Evolutionary conservation across 2,888 invertebrate species (phyloP).

Genomic region (Allygus modestus): DNA sequence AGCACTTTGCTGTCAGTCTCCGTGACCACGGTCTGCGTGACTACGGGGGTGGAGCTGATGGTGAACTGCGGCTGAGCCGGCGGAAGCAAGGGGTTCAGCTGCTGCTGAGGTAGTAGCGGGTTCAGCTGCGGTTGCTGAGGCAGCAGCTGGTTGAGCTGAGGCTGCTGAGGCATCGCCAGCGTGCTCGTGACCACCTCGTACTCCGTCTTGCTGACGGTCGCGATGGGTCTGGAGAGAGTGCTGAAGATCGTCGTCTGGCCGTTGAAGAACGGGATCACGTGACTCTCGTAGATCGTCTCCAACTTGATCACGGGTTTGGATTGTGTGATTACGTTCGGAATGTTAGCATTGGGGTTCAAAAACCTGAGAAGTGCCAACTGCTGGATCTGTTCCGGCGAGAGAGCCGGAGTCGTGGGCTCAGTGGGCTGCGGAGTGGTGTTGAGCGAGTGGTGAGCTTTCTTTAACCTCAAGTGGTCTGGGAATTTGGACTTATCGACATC

Average conservation of each 20-base stretch:
- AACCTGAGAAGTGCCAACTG: constrained; percentile 85
- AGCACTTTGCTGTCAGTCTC: constrained; percentile 88
- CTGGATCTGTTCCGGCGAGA: constrained; percentile 84
- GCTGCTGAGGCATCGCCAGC: constrained; percentile 78
- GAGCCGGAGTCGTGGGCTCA: constrained; percentile 76
- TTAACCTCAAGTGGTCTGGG: constrained; percentile 77
- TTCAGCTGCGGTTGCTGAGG: constrained; percentile 73
- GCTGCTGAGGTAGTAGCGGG: constrained; percentile 70
- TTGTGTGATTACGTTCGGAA: constrained; percentile 85
- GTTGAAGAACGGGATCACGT: constrained; percentile 87
- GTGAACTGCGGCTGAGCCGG: constrained; percentile 82
- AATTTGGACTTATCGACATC: constrained; percentile 83
- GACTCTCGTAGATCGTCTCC: constrained; percentile 90
- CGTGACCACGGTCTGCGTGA: constrained; percentile 87
- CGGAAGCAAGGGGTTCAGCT: constrained; percentile 71
- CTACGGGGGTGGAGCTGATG: constrained; percentile 87
- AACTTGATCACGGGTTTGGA: constrained; percentile 86
- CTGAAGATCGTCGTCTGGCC: constrained; percentile 86
- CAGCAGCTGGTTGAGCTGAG: constrained; percentile 73
- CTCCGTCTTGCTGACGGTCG: constrained; percentile 88
- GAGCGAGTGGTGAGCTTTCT: constrained; percentile 74
- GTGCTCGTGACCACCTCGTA: constrained; percentile 88
- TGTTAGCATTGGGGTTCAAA: constrained; percentile 82
- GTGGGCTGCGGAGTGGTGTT: constrained; percentile 71
- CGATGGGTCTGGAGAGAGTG: constrained; percentile 88